Evolutionary conservation across 2,888 invertebrate species (phyloP), one percentile per base, ranked within the genome.

Genomic region (Dryocosmus kuriphilus): DNA sequence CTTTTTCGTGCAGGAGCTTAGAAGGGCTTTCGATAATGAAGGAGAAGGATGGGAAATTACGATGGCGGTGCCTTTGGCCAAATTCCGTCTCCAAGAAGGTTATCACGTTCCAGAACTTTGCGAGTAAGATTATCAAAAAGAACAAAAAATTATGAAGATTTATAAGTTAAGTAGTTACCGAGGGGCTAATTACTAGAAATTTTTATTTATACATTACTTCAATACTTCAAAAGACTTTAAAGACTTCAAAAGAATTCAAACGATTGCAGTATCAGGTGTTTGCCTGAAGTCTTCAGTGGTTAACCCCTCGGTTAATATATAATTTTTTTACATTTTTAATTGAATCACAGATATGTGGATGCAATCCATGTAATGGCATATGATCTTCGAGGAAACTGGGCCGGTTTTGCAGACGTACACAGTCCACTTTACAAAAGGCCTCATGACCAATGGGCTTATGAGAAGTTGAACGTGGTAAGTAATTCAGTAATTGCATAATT

Each of bases 41-140:
- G 94, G 94, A 1, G 95, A 94, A 85, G 95, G 94, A 38, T 97
- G 97, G 97, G 97, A 98, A 89, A 94, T 98, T 67, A 97, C 97
- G 0, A 97, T 97, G 92, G 97, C 97, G 0, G 97, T 97, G 8
- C 97, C 97, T 0, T 93, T 98, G 62, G 97, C 97, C 4, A 96
- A 96, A 90, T 97, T 97, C 90, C 93, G 97, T 41, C 92, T 98
- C 55, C 95, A 97, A 91, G 97, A 97, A 91, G 98, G 97, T 0
- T 98, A 98, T 88, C 97, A 97, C 89, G 97, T 98, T 9, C 96
- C 97, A 19, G 97, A 97, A 89, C 92, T 98, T 71, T 97, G 97
- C 94, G 94, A 95, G 97, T 97, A 92, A 94, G 95, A 93, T 76
- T 22, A 51, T 30, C 16, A 19, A 46, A 76, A 2, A 38, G 35